Conservation (phyloP, 2,888 invertebrate species). For the Leucophora obtusa region DNA sequence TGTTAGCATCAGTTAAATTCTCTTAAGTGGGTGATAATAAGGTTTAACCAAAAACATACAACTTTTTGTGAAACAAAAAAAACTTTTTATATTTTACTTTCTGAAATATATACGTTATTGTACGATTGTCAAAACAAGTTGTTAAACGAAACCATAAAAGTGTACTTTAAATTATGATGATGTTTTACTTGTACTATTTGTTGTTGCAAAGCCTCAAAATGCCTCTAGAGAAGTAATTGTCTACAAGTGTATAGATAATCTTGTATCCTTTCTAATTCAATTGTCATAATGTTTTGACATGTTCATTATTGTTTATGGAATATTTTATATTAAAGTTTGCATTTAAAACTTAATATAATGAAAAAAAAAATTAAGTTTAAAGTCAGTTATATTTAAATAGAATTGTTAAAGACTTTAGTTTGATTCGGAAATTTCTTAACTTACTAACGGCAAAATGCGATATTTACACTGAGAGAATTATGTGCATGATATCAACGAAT, state of each 20-base stretch:
- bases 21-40: conserved; percentile 61
- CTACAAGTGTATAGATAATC: conserved; percentile 4
- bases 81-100: conserved; percentile 30
- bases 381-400: too few species aligned
- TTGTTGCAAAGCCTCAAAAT: conserved; percentile 44
- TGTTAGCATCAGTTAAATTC: conserved; percentile 54
- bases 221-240: conserved; percentile 47
- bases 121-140: conserved; percentile 3
- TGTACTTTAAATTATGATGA: conserved; percentile 51
- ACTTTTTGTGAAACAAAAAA: conserved; percentile 14
- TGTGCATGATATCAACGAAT: too few species aligned
- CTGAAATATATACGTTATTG: conserved; percentile 15
- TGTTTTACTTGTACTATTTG: conserved; percentile 3
- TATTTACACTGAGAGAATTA: too few species aligned
- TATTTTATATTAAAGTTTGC: too few species aligned
- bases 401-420: too few species aligned
- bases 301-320: conserved; percentile 7
- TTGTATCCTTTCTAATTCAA: conserved; percentile 26
- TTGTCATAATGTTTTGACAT: conserved; percentile 38
- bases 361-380: too few species aligned
- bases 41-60: conserved; percentile 49
- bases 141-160: conserved; percentile 30
- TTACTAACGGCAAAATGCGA: too few species aligned
- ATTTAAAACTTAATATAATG: too few species aligned
- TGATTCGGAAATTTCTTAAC: too few species aligned